Evolutionary conservation across 2,797 vertebrate species (phyloP).

Genomic region (Spatula clypeata): DNA sequence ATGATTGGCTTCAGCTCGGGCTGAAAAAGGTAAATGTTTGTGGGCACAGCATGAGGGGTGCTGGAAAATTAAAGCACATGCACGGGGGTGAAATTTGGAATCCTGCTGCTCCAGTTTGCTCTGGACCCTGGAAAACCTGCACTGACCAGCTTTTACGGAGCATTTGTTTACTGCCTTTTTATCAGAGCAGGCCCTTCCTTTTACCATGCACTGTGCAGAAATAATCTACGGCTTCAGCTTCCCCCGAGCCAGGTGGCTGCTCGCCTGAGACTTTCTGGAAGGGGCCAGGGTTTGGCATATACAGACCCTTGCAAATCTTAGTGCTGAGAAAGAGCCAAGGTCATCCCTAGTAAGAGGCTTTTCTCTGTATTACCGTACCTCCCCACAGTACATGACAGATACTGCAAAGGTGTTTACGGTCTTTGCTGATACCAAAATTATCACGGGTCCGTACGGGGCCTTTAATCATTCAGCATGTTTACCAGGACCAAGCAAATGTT

Average conservation of each 20-base stretch:
- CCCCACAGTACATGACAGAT: neutral
- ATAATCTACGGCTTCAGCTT: neutral
- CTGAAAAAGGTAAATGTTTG: conserved; percentile 17
- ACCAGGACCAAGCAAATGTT: neutral
- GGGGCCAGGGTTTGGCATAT: neutral
- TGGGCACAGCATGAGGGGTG: neutral
- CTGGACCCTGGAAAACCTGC: neutral
- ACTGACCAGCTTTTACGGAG: accelerated
- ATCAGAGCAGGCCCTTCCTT: neutral
- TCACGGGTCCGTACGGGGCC: neutral
- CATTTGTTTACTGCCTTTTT: conserved; percentile 22
- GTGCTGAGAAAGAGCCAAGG: neutral
- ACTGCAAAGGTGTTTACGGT: neutral
- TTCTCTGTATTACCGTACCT: neutral
- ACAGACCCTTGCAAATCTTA: neutral
- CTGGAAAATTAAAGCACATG: neutral
- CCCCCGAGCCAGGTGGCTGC: conserved; percentile 6
- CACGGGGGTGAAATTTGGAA: accelerated
- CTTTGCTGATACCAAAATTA: neutral
- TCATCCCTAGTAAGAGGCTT: neutral
- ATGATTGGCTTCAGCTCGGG: neutral
- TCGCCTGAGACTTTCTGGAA: neutral
- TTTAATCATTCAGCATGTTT: neutral
- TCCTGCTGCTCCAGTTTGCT: neutral
- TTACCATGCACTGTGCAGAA: neutral